Evolutionary conservation across 2,888 invertebrate genomes (phyloP).

Genomic region (Chrysopilus asiliformis): DNA sequence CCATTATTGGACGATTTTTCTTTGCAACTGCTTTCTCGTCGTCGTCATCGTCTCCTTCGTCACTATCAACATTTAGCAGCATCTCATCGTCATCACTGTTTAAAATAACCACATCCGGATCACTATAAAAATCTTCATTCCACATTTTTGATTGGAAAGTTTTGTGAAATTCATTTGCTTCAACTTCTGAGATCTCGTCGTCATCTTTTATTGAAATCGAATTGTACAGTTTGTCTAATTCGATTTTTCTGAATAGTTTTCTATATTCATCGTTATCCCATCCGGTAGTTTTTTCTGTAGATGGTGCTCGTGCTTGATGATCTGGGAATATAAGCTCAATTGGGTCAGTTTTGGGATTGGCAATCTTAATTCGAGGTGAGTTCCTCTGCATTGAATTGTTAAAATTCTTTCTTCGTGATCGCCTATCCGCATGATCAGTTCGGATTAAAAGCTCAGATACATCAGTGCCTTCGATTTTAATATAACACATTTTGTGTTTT

Average conservation of each 20-base stretch:
- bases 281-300: too few relatives aligned
- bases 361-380: background rate
- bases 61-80: conserved; percentile 14
- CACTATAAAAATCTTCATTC: too few relatives aligned
- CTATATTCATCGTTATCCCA: conserved; percentile 22
- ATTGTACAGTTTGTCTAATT: conserved; percentile 30
- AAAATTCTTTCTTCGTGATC: too few relatives aligned
- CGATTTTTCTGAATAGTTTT: conserved; percentile 19
- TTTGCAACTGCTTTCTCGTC: background rate
- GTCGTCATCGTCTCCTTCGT: conserved; percentile 15
- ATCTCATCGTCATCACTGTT: too few relatives aligned
- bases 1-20: background rate
- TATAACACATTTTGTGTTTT: conserved; percentile 21
- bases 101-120: too few relatives aligned
- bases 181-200: conserved; percentile 30
- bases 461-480: too few relatives aligned
- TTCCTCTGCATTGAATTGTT: too few relatives aligned
- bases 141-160: conserved; percentile 17
- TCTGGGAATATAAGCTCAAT: too few relatives aligned
- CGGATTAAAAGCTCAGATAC: too few relatives aligned
- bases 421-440: too few relatives aligned
- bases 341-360: background rate
- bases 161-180: conserved; percentile 25
- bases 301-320: too few relatives aligned
- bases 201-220: conserved; percentile 21